Conservation (phyloP, 2,797 vertebrate genomes). For the Sebastes iracundus region DNA sequence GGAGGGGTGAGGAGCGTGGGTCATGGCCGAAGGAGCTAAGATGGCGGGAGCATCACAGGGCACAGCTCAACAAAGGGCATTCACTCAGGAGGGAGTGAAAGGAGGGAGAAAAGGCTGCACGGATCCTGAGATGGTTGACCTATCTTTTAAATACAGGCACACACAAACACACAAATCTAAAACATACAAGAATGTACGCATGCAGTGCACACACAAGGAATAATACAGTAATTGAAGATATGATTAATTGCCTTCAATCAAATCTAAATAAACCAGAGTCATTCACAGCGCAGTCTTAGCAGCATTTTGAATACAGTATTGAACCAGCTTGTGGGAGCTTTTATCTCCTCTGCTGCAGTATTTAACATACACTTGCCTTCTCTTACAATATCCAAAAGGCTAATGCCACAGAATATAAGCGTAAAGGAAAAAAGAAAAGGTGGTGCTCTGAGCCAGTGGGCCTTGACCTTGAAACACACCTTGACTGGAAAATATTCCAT, state of each 20-base stretch:
- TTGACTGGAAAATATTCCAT: slow-evolving; percentile 12
- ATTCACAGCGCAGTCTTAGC: slow-evolving; percentile 1
- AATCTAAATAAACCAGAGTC: slow-evolving; percentile 50
- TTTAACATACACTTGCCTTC: slow-evolving; percentile 54
- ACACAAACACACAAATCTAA: neutral
- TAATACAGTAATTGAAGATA: slow-evolving; percentile 9
- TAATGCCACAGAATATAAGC: slow-evolving; percentile 33
- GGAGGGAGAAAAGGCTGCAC: slow-evolving; percentile 48
- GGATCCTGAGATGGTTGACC: slow-evolving; percentile 75
- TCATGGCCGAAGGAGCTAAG: slow-evolving; percentile 84
- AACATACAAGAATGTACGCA: slow-evolving; percentile 6
- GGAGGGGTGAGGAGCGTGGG: slow-evolving; percentile 61
- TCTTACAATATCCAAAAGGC: slow-evolving; percentile 47
- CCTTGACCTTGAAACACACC: slow-evolving; percentile 47
- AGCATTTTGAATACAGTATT: slow-evolving; percentile 33
- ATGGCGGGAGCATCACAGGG: slow-evolving; percentile 83
- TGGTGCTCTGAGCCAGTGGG: slow-evolving; percentile 13
- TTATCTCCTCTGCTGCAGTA: slow-evolving; percentile 37
- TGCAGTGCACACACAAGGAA: neutral
- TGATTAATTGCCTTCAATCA: slow-evolving; percentile 58
- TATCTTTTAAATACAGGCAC: slow-evolving; percentile 62
- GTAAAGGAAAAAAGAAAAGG: neutral
- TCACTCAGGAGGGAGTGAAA: slow-evolving; percentile 67
- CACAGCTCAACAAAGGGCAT: slow-evolving; percentile 81
- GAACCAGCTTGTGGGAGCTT: slow-evolving; percentile 19